Conservation (phyloP, 2,797 vertebrate genomes). For the Strix occidentalis region DNA sequence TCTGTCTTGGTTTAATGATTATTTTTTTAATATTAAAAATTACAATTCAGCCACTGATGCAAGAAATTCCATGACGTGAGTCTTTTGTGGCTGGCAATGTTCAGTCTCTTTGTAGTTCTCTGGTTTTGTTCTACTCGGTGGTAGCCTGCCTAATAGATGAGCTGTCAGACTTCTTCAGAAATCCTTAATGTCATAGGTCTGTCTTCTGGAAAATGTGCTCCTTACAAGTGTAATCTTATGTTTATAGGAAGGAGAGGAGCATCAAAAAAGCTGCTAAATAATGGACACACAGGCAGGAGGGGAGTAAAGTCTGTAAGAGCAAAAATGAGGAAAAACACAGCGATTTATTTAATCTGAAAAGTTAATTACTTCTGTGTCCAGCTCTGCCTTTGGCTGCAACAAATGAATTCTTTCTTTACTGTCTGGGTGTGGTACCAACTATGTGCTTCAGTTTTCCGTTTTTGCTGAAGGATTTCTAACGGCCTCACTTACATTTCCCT, state of each 20-base stretch:
- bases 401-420: neutral
- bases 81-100: neutral
- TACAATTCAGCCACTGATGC: neutral
- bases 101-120: neutral
- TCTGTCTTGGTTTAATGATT: neutral
- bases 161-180: neutral
- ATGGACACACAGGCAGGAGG: neutral
- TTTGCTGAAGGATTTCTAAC: neutral
- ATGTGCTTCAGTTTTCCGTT: neutral
- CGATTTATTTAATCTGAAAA: neutral
- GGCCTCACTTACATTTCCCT: neutral
- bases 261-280: neutral
- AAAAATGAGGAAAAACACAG: neutral
- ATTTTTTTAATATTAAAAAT: neutral
- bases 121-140: neutral
- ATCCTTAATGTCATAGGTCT: neutral
- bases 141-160: neutral
- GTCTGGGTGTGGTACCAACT: rapidly evolving
- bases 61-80: neutral
- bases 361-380: neutral
- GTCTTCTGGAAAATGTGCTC: neutral
- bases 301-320: neutral
- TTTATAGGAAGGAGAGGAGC: neutral
- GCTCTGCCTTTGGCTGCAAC: neutral
- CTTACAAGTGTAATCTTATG: neutral